phyloP scores from a whole-genome alignment of 2,113 vertebrate species.

The Aplodontia rufa region DNA sequence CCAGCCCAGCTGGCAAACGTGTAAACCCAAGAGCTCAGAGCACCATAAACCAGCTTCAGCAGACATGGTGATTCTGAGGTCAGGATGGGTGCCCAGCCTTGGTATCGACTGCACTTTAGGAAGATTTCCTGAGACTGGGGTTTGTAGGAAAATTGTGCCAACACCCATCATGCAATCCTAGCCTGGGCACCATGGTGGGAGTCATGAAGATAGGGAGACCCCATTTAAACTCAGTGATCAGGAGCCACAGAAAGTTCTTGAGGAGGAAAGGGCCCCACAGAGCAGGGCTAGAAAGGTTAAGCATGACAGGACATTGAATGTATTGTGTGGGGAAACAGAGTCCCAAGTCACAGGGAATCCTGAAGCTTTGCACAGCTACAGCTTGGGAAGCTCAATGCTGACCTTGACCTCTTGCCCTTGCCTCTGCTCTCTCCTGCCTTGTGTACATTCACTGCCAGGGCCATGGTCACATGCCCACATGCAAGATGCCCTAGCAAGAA shows the following conservation, averaged over 20 bases:
- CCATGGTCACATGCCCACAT: neutral
- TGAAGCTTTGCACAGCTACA: neutral
- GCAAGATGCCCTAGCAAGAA: neutral
- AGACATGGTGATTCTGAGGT: accelerated
- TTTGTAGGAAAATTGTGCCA: neutral
- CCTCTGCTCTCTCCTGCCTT: neutral
- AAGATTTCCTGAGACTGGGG: neutral
- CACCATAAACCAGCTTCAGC: neutral
- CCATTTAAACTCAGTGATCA: neutral
- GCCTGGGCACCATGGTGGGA: neutral
- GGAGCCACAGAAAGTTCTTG: neutral
- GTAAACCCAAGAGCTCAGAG: neutral
- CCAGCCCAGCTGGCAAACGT: neutral
- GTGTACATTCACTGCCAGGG: too few relatives aligned
- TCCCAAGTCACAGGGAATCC: neutral
- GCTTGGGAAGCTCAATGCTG: neutral
- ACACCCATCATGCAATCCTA: neutral
- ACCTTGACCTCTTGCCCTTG: neutral
- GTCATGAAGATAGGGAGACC: neutral
- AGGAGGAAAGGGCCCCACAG: neutral
- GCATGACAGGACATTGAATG: accelerated
- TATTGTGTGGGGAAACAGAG: neutral
- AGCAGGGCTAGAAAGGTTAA: neutral
- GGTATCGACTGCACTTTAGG: neutral
- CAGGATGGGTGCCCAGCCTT: neutral